Conservation (phyloP, 2,888 invertebrate species). For the Adineta ricciae region DNA sequence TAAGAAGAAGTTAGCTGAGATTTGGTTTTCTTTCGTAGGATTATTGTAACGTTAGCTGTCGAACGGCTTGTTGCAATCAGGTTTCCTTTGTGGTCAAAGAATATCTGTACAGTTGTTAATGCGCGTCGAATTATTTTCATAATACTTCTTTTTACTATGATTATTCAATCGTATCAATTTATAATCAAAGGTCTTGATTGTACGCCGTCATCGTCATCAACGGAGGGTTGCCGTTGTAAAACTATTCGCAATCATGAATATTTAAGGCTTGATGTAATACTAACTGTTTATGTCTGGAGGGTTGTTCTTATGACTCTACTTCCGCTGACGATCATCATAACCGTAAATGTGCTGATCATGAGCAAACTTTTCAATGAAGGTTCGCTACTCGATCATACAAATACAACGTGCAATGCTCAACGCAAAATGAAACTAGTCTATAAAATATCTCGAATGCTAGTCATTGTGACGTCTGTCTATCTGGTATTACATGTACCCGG, state of each 20-base stretch:
- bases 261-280: neutral
- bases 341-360: neutral
- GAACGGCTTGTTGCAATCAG: neutral
- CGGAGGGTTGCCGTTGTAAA: neutral
- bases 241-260: neutral
- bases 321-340: neutral
- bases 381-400: neutral
- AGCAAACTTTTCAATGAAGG: neutral
- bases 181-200: slow-evolving; percentile 5
- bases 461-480: neutral
- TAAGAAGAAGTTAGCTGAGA: too few relatives aligned
- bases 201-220: neutral
- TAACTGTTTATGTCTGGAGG: neutral
- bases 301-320: neutral
- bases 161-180: neutral
- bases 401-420: neutral
- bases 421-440: neutral
- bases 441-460: slow-evolving; percentile 6
- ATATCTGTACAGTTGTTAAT: neutral
- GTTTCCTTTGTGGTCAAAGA: slow-evolving; percentile 16
- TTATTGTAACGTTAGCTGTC: neutral
- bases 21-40: neutral
- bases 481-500: neutral
- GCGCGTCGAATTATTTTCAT: neutral
- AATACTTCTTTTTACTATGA: neutral